Conservation (phyloP, 1,140 invertebrate species). For the Eufriesea mexicana region DNA sequence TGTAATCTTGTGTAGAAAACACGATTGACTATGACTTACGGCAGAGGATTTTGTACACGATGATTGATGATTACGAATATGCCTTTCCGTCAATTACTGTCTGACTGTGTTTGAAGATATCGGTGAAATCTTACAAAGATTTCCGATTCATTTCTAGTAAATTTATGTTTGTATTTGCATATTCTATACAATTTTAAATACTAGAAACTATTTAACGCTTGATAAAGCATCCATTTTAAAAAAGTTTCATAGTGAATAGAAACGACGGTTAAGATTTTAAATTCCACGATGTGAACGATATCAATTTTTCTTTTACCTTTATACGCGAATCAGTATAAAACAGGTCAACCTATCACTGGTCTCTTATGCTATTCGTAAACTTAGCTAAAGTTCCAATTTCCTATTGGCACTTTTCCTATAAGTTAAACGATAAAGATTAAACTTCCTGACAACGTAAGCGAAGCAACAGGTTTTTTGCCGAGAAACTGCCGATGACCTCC, state of each 20-base stretch:
- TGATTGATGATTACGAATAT: conserved; percentile 34
- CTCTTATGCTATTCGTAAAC: conserved; percentile 18
- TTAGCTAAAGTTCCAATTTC: conserved; percentile 25
- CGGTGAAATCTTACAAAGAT: conserved; percentile 28
- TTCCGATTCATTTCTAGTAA: neutral
- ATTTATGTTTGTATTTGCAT: too few species aligned
- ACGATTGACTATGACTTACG: neutral
- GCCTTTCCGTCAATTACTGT: conserved; percentile 43
- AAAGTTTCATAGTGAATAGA: neutral
- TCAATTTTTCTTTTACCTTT: conserved; percentile 21
- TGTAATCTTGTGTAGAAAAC: neutral
- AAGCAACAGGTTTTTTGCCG: conserved; percentile 72
- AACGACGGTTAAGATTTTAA: neutral
- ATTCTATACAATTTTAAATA: neutral
- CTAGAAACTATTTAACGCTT: neutral
- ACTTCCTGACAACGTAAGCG: conserved; percentile 46
- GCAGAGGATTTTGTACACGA: neutral
- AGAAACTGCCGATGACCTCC: conserved; percentile 50
- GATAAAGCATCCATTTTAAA: neutral
- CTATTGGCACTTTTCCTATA: conserved; percentile 32
- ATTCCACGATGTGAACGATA: conserved; percentile 8
- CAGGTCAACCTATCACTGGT: neutral
- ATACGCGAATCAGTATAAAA: neutral
- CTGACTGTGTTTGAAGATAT: conserved; percentile 37
- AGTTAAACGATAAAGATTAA: conserved; percentile 25